phyloP scores from a whole-genome alignment of 2,113 vertebrate genomes.

The Lota lota region DNA sequence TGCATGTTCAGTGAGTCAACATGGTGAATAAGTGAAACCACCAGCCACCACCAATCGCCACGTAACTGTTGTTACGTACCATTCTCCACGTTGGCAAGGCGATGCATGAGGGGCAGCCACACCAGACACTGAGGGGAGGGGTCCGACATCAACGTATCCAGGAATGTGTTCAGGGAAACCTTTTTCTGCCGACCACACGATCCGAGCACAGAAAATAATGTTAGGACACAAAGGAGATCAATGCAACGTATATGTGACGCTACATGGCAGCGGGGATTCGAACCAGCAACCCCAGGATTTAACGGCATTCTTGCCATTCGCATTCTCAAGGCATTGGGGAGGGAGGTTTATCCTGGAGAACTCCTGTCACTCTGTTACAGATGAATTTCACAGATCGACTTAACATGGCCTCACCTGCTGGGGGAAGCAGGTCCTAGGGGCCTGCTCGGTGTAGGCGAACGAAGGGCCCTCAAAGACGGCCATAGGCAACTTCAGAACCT shows the following conservation, averaged over 20 bases:
- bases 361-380: too few relatives aligned
- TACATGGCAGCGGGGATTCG: too few relatives aligned
- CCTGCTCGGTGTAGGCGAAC: slow-evolving; percentile 95
- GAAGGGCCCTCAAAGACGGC: slow-evolving; percentile 97
- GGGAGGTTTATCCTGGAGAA: too few relatives aligned
- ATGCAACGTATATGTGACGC: too few relatives aligned
- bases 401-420: slow-evolving; percentile 80
- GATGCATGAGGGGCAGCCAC: slow-evolving; percentile 96
- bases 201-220: slow-evolving; percentile 2
- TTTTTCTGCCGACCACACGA: slow-evolving; percentile 83
- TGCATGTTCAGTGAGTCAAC: neutral
- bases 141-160: slow-evolving; percentile 97
- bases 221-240: too few relatives aligned
- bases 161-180: slow-evolving; percentile 93
- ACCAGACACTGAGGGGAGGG: slow-evolving; percentile 96
- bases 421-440: slow-evolving; percentile 88
- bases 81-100: slow-evolving; percentile 97
- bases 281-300: too few relatives aligned
- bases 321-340: too few relatives aligned
- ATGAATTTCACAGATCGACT: too few relatives aligned
- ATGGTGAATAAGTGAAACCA: slow-evolving; percentile 5
- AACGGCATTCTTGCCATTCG: too few relatives aligned
- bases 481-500: slow-evolving; percentile 93
- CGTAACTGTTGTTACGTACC: slow-evolving; percentile 69
- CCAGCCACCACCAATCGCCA: too few relatives aligned